Evolutionary conservation across 2,797 vertebrate genomes (phyloP).

Genomic region (Eulemur albifrons): DNA sequence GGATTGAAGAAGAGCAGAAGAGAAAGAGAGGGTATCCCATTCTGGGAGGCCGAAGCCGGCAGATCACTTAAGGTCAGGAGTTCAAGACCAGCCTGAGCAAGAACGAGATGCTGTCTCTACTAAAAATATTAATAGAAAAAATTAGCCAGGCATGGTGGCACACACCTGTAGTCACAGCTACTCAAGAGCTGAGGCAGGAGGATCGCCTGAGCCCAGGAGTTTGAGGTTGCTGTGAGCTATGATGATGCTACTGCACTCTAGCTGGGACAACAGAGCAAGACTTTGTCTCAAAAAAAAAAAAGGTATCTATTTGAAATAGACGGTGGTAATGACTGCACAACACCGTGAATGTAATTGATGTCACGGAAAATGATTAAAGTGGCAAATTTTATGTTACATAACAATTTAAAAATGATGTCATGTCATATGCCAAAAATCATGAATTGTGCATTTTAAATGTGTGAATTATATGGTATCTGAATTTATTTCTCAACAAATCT

Average conservation of each 20-base stretch:
- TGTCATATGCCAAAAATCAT: neutral
- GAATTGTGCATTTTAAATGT: neutral
- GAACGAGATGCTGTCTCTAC: neutral
- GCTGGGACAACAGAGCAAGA: accelerated
- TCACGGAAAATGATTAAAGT: neutral
- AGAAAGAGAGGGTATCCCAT: neutral
- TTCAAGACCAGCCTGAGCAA: neutral
- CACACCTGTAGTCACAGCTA: neutral
- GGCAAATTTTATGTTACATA: neutral
- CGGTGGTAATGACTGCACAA: neutral
- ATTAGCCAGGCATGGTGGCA: neutral
- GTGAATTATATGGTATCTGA: conserved; percentile 1
- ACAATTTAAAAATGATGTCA: neutral
- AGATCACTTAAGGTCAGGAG: neutral
- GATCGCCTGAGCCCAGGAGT: neutral
- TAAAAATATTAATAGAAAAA: neutral
- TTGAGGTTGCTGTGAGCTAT: neutral
- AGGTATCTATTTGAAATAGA: neutral
- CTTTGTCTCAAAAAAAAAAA: neutral
- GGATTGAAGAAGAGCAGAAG: no score
- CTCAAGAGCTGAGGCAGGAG: neutral
- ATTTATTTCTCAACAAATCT: neutral
- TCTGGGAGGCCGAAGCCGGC: neutral
- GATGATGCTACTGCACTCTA: neutral
- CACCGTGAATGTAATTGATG: neutral